Base-by-base conservation (phyloP, 2,113 vertebrate genomes). In the Salvelinus alpinus region DNA sequence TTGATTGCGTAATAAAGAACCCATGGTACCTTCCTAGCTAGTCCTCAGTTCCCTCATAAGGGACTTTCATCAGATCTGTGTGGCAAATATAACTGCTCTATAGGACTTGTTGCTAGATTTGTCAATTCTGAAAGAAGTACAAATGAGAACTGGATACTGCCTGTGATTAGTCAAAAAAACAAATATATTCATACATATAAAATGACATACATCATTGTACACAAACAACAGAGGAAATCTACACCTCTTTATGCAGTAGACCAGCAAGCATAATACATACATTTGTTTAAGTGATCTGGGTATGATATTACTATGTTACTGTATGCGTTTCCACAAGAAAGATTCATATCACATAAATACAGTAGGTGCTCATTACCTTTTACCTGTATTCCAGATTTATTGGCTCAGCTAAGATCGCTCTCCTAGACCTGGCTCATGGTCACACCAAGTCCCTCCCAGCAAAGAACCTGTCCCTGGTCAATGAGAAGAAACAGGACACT, bases 381-480 rank as follows among this genome's bases (percentile, higher is more conserved):
- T 54, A 57, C 31, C 25, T 80, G n/a, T 16, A 80, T 31, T 44
- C 16, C 78, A 18, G 93, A 85, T 89, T 92, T 70, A 96, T 99
- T 89, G 97, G 97, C 78, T 96, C 91, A 0, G 93, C 95, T 24
- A 93, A 92, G 0, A 18, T 99, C 71, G 83, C 88, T 22, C 90
- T 99, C 74, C 96, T 92, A 87, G 97, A 97, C 65, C 84, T 99
- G 72, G 91, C 91, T 14, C 93, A 92, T 16, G 95, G 96, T 84
- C 94, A 96, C 65, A 87, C 87, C 78, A 94, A 84, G 84, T 95
- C 96, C 0, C 89, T 94, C 74, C 95, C 96, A 1, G 96, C 91
- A 85, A 97, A 94, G 82, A 93, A 95, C 59, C 66, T 94, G 76
- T 88, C 96, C 64, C 82, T 99, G 59, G 77, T 95, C 59, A 97